phyloP scores from a whole-genome alignment of 2,797 vertebrate species.

The Rhynchonycteris naso region DNA sequence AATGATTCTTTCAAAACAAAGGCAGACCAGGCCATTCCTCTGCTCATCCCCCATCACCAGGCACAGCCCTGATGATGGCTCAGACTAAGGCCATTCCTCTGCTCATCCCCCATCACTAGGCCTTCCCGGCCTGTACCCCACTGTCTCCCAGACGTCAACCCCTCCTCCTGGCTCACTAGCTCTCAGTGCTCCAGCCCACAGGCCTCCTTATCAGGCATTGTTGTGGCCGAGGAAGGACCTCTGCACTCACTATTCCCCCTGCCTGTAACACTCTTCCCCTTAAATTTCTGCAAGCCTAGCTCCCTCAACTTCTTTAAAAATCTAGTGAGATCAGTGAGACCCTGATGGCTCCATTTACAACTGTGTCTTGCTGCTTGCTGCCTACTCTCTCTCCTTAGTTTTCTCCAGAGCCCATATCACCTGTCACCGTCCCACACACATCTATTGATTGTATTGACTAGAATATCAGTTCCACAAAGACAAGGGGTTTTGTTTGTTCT shows the following conservation, averaged over 20 bases:
- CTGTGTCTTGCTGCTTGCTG: neutral
- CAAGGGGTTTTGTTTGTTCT: neutral
- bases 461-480: neutral
- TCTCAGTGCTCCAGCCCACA: neutral
- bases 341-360: neutral
- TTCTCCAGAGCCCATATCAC: neutral
- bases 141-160: neutral
- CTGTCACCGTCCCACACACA: neutral
- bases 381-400: neutral
- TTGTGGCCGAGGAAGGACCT: neutral
- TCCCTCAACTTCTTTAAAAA: neutral
- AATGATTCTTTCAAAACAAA: neutral
- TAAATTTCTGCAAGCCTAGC: neutral
- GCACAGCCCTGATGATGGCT: too few relatives aligned
- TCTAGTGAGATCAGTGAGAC: neutral
- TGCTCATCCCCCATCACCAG: neutral
- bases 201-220: neutral
- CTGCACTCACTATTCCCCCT: neutral
- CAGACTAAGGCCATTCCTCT: neutral
- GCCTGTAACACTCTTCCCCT: neutral
- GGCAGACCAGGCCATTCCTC: neutral
- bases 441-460: neutral
- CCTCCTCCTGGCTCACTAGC: neutral
- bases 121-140: neutral
- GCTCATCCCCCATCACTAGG: neutral